A percentile compares a stretch with the other conserved stretches of the same genome.
Conservation (phyloP, 2,113 vertebrate species). For the Ciconia stormi region DNA sequence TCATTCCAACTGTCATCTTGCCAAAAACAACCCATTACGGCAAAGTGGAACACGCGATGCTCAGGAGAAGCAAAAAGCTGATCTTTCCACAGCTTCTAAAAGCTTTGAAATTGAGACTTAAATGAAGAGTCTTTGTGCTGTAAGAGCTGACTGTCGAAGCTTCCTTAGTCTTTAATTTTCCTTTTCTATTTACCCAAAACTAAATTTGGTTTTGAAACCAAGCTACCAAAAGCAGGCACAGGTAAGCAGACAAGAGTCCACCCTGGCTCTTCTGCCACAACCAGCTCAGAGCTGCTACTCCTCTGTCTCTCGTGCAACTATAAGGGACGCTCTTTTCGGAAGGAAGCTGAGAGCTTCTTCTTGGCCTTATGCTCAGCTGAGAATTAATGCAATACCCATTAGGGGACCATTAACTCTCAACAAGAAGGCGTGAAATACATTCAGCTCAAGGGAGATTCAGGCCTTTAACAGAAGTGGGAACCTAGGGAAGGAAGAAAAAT, state of each 20-base stretch:
- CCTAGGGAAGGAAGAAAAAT: neutral
- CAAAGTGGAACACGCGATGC: rapidly evolving
- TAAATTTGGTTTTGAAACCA: neutral
- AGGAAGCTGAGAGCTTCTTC: neutral
- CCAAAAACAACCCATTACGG: neutral
- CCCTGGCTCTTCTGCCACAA: neutral
- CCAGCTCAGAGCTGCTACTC: neutral
- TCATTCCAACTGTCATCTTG: neutral
- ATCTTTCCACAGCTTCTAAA: neutral
- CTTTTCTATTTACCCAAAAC: neutral
- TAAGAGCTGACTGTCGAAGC: neutral
- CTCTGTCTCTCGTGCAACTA: neutral
- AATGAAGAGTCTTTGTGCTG: neutral
- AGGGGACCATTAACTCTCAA: neutral
- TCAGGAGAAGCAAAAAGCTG: neutral
- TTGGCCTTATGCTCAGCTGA: neutral
- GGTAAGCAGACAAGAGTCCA: neutral
- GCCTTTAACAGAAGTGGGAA: neutral
- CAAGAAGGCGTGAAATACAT: neutral
- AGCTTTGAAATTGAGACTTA: neutral
- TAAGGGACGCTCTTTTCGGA: neutral
- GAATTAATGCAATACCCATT: neutral
- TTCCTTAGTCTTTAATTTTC: neutral
- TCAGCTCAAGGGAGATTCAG: neutral
- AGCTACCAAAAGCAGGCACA: neutral